These are phyloP conservation scores for Drosophila acutilabella DNA, from an alignment of 2,888 invertebrate species.

Conservation along the genomic window DNA sequence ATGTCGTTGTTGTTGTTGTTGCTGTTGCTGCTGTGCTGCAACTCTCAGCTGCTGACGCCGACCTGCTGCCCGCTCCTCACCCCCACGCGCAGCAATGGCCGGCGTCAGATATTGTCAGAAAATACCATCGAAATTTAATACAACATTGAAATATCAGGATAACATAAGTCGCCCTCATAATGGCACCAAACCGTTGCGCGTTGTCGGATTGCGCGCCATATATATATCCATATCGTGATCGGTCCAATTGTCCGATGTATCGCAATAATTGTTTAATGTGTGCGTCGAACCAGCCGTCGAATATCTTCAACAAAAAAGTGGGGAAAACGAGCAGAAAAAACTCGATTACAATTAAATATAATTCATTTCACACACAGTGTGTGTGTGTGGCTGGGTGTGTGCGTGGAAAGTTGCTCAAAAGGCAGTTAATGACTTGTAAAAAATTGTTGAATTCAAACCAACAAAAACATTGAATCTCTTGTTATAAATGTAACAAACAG, in stretches of 20 bases:
- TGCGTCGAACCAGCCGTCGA: constrained; percentile 92
- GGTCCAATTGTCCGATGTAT: constrained; percentile 96
- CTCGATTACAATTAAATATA: constrained; percentile 27
- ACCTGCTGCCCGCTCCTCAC: constrained; percentile 28
- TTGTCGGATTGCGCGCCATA: constrained; percentile 95
- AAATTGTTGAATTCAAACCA: no score
- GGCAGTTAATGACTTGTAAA: constrained; percentile 20
- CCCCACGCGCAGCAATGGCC: constrained; percentile 45
- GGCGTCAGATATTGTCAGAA: constrained; percentile 85
- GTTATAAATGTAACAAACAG: no score
- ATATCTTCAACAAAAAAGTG: constrained; percentile 83
- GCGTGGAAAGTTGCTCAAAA: constrained; percentile 42
- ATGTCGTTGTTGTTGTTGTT: constrained; percentile 57
- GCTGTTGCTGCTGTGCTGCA: constrained; percentile 54
- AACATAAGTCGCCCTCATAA: constrained; percentile 87
- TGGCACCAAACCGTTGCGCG: constrained; percentile 93
- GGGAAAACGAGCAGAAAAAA: not conserved
- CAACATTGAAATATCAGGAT: constrained; percentile 85
- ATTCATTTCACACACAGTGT: constrained; percentile 17
- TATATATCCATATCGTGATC: constrained; percentile 98
- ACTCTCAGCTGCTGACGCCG: constrained; percentile 65
- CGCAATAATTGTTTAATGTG: constrained; percentile 93
- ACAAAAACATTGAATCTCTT: no score
- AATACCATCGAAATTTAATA: constrained; percentile 85
- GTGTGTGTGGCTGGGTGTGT: constrained; percentile 5